A percentile compares a stretch with the other conserved stretches of the same genome.
These are phyloP conservation scores for Trileptium ribeirensis DNA, from an alignment of 2,888 invertebrate genomes.

Conservation along the genomic window DNA sequence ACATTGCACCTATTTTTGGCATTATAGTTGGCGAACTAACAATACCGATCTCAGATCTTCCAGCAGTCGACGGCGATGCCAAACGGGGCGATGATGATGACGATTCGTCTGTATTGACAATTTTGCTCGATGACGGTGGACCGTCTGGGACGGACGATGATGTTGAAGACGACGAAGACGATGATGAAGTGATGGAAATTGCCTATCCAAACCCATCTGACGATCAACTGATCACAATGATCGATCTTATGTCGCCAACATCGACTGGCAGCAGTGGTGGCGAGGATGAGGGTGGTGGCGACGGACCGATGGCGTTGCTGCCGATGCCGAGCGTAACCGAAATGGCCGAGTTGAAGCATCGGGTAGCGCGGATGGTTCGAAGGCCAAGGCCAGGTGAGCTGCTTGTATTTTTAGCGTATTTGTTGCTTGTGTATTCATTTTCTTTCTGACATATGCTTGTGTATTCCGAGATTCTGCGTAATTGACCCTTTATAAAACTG, in stretches of 20 bases:
- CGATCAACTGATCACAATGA: not conserved
- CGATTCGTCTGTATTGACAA: not conserved
- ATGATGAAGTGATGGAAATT: constrained; percentile 10
- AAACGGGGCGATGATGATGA: constrained; percentile 2
- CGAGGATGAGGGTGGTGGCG: not conserved
- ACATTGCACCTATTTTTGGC: no score
- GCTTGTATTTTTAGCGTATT: no score
- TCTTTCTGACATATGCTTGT: no score
- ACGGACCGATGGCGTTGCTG: not conserved
- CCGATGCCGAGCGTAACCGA: constrained; percentile 8
- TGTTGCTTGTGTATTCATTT: no score
- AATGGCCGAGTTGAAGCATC: not conserved
- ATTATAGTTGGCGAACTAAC: no score
- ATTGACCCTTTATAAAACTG: no score
- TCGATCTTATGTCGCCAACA: not conserved
- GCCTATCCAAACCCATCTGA: not conserved
- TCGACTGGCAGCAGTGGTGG: not conserved
- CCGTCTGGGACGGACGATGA: constrained; percentile 18
- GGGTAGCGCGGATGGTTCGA: not conserved
- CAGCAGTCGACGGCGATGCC: no score
- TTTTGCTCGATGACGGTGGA: constrained; percentile 9
- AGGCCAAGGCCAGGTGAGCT: constrained; percentile 11
- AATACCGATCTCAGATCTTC: no score
- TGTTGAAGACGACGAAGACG: constrained; percentile 21
- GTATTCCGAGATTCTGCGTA: no score